Percentiles rank a stretch among this genome's conserved stretches.
phyloP scores from a whole-genome alignment of 2,888 invertebrate species.

The Protodeltote pygarga region DNA sequence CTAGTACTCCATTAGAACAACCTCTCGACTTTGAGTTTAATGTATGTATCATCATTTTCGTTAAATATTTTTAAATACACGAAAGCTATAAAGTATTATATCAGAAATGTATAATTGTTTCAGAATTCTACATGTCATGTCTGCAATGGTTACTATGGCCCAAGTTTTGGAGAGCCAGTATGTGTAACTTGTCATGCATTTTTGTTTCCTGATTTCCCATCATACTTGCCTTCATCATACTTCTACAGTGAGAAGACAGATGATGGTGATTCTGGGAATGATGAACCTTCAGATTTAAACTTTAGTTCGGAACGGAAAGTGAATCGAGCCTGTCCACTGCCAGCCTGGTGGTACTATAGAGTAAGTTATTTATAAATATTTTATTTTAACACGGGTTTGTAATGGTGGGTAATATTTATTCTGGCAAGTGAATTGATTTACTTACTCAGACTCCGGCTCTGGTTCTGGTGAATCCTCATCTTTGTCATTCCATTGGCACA shows the following conservation, averaged over 20 bases:
- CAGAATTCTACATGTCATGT: conserved; percentile 92
- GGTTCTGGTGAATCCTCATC: no score
- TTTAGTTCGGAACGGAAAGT: conserved; percentile 84
- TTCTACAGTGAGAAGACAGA: conserved; percentile 89
- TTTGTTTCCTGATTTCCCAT: conserved; percentile 93
- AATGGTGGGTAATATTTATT: no score
- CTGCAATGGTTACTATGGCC: conserved; percentile 97
- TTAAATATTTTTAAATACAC: not conserved
- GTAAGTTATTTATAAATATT: conserved; percentile 56
- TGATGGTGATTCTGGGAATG: conserved; percentile 97
- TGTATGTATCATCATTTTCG: conserved; percentile 55
- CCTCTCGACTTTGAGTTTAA: conserved; percentile 78
- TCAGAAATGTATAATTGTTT: conserved; percentile 47
- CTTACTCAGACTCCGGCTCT: no score
- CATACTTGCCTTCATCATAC: conserved; percentile 80
- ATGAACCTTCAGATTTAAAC: conserved; percentile 93
- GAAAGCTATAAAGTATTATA: not conserved
- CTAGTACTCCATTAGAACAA: conserved; percentile 63
- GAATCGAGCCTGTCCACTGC: conserved; percentile 69
- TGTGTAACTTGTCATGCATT: conserved; percentile 97
- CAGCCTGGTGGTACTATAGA: conserved; percentile 75
- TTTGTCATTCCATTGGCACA: no score
- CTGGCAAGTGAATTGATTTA: no score
- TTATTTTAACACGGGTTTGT: not conserved
- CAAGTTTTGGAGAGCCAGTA: conserved; percentile 95